Evolutionary conservation across 2,797 vertebrate species (phyloP).

Genomic region (Amniataba percoides): DNA sequence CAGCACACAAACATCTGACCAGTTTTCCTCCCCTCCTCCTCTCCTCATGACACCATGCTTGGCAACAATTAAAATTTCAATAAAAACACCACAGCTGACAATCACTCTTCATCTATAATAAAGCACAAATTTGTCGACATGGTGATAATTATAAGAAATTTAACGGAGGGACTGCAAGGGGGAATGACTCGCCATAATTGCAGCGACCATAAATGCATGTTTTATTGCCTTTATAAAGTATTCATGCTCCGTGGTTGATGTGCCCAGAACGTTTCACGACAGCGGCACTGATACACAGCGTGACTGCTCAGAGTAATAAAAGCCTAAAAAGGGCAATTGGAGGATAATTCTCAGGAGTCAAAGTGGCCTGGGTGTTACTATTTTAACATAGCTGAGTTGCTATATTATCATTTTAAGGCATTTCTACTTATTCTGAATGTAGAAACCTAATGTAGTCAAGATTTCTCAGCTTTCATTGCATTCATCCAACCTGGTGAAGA

Average conservation of each 20-base stretch:
- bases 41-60: slow-evolving; percentile 13
- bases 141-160: slow-evolving; percentile 76
- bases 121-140: slow-evolving; percentile 76
- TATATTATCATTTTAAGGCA: slow-evolving; percentile 10
- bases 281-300: slow-evolving; percentile 51
- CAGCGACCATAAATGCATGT: slow-evolving; percentile 76
- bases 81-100: slow-evolving; percentile 64
- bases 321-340: slow-evolving; percentile 66
- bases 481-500: slow-evolving; percentile 23
- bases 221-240: slow-evolving; percentile 86
- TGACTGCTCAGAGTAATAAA: slow-evolving; percentile 78
- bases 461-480: slow-evolving; percentile 6
- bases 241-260: slow-evolving; percentile 80
- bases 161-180: slow-evolving; percentile 61
- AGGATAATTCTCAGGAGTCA: slow-evolving; percentile 59
- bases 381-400: slow-evolving; percentile 36
- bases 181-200: slow-evolving; percentile 77
- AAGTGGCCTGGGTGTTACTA: slow-evolving; percentile 24
- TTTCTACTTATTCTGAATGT: not conserved
- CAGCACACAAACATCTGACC: slow-evolving; percentile 28
- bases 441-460: slow-evolving; percentile 17
- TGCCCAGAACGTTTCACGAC: slow-evolving; percentile 74
- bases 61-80: slow-evolving; percentile 62
- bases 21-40: slow-evolving; percentile 22
- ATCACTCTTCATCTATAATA: slow-evolving; percentile 77